These are phyloP conservation scores for Zootermopsis nevadensis DNA, from an alignment of 2,888 invertebrate species.

Conservation along the genomic window DNA sequence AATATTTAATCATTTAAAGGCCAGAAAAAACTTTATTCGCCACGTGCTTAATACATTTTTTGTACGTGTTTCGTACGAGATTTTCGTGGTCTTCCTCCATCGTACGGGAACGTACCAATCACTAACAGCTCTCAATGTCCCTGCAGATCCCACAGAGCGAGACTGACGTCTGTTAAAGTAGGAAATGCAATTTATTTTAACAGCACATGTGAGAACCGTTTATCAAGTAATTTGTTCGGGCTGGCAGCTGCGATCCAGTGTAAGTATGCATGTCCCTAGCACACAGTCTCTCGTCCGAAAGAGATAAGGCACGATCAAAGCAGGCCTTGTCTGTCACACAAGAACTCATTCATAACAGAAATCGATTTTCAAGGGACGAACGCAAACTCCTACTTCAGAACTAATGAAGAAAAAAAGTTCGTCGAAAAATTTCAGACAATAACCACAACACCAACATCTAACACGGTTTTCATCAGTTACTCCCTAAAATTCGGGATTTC, in stretches of 20 bases:
- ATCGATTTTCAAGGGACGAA: conserved; percentile 25
- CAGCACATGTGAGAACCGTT: neutral
- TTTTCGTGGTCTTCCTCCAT: no score
- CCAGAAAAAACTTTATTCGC: no score
- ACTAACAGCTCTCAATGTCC: no score
- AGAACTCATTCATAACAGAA: conserved; percentile 24
- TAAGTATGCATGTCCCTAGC: neutral
- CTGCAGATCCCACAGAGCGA: neutral
- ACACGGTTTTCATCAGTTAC: no score
- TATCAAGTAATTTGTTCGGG: conserved; percentile 22
- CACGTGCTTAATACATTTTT: no score
- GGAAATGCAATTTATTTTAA: neutral
- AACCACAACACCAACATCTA: no score
- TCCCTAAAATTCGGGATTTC: no score
- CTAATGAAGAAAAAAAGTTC: neutral
- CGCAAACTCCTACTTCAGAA: neutral
- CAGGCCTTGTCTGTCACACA: conserved; percentile 22
- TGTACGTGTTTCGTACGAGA: no score
- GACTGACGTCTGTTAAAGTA: neutral
- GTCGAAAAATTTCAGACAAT: no score
- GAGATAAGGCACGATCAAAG: conserved; percentile 5
- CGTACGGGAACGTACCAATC: no score
- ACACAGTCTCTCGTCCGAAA: neutral
- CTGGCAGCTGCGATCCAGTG: conserved; percentile 16
- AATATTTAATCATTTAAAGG: no score